Conservation (phyloP, 2,113 vertebrate genomes). For the Acrocephalus arundinaceus region DNA sequence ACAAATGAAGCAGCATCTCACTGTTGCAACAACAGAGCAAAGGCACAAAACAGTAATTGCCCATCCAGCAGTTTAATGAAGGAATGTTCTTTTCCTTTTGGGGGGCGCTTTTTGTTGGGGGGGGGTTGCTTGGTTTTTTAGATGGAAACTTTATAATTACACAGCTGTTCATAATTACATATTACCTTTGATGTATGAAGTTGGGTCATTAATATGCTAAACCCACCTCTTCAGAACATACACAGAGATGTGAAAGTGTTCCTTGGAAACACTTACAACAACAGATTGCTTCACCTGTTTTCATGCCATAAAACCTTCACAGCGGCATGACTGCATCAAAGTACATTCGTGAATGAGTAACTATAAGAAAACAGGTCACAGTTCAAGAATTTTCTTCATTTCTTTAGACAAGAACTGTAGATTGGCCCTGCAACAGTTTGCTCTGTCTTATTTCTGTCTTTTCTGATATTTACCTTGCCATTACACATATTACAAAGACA, state of each 20-base stretch:
- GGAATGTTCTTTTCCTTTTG: not conserved
- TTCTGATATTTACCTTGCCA: not conserved
- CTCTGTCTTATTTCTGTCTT: not conserved
- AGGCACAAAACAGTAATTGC: not conserved
- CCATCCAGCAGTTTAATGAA: not conserved
- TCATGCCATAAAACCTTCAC: not conserved
- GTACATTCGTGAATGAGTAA: slow-evolving; percentile 6
- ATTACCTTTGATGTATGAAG: not conserved
- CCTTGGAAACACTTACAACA: not conserved
- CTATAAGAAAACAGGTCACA: not conserved
- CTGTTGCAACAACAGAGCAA: not conserved
- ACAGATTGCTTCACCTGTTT: not conserved
- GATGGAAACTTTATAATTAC: not conserved
- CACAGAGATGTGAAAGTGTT: not conserved
- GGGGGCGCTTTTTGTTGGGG: not conserved
- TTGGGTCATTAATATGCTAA: not conserved
- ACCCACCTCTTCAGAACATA: not conserved
- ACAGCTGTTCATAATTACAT: not conserved
- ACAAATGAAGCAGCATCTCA: not conserved
- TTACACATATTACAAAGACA: not conserved
- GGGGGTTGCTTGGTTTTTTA: not conserved
- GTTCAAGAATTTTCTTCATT: not conserved
- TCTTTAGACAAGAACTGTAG: not conserved
- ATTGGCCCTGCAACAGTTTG: not conserved
- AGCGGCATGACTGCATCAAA: not conserved